Evolutionary conservation across 2,113 vertebrate genomes (phyloP), one percentile per base, ranked within the genome.

Genomic region (Alectura lathami): DNA sequence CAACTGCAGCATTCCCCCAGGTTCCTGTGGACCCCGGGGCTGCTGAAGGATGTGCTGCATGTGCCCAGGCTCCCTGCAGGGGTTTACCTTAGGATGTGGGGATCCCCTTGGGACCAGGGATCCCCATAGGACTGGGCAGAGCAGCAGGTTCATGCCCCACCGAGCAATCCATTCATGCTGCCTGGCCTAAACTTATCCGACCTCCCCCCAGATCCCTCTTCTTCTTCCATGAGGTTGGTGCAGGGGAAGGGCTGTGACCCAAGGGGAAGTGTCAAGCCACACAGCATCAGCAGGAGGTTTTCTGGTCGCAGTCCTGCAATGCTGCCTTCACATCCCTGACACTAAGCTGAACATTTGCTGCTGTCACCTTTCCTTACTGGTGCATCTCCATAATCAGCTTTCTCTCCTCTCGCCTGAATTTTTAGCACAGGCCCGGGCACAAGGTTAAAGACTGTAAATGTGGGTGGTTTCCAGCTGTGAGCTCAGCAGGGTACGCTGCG

Each of bases 71-170:
- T 64, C 26, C 83, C 8, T 6, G 1, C 8, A 54, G 6, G 17
- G 29, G 47, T n/a, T 72, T 40, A 75, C 1, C 0, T 0, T 68
- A 40, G 3, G 5, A 62, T 32, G 34, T 0, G 4, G 27, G 1
- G 4, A 43, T 60, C 18, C 17, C 29, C 59, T 59, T 0, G 2
- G 43, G 67, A 64, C 6, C 1, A 3, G 10, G 34, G 11, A 67
- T 27, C 26, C 36, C 24, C 26, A 29, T 40, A 63, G 26, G 24
- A 27, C 47, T 17, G 6, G 15, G 32, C 23, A 26, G 23, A 34
- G 22, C 62, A 43, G 42, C 60, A 72, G 47, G 9, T 59, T 21
- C 56, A 42, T 32, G 27, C 38, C 47, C 7, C 11, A 54, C 7
- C 11, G 50, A 26, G 38, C 29, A 47, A 42, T 24, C 53, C 60